Base-by-base conservation (phyloP, 2,888 invertebrate species). In the Thyatira batis region DNA sequence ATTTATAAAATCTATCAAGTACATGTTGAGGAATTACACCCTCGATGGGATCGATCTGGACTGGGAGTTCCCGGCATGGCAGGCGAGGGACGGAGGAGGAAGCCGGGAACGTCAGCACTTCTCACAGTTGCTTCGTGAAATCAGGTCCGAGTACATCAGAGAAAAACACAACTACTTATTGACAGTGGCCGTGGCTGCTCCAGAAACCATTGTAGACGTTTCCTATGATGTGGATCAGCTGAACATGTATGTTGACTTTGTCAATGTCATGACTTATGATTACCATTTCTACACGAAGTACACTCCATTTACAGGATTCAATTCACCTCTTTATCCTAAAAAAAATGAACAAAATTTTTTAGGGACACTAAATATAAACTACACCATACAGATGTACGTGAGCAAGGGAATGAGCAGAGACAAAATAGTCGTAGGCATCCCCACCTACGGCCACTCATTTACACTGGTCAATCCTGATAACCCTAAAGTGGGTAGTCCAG, bases 231-330 rank as follows among this genome's bases (percentile, higher is more conserved):
- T 98, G 10, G 91, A 93, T 20, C 94, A 95, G 78, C 92, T 98
- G 56, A 96, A 96, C 67, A 88, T 94, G 92, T 97, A 95, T 77
- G 94, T 95, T 0, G 98, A 98, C 82, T 97, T 94, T 87, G 94
- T 97, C 0, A 97, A 97, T 81, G 76, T 98, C n/a, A 98, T 98
- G 98, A 94, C 96, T 0, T 98, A 98, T 77, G 98, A 98, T 81
- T 98, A 94, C 75, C 97, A 98, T 82, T 95, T 94, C 73, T 98
- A 94, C 74, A 93, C 94, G 3, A 93, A 93, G 78, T 93, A 94
- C 58, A 95, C 95, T 1, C 98, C 98, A 0, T 94, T 97, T 65
- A 98, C 98, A 17, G 96, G 97, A 0, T 89, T 97, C 11, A 98
- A 98, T 84, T 94, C 98, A 0, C 98, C 98, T 0, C 85, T 98